These are phyloP conservation scores for Lycophotia porphyrea DNA, from an alignment of 2,888 invertebrate genomes.

Conservation along the genomic window DNA sequence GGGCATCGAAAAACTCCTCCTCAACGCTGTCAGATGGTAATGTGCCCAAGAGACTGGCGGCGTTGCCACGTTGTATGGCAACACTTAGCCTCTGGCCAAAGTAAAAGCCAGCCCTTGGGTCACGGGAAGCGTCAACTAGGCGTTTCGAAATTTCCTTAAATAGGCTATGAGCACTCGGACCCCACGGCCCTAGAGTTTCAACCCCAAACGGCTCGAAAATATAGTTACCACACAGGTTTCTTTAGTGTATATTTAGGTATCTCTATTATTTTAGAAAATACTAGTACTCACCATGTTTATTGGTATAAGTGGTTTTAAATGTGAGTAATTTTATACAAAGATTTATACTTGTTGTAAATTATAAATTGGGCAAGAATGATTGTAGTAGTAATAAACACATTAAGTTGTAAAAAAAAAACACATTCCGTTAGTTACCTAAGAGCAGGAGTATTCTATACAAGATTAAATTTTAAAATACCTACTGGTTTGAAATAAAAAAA, in stretches of 20 bases:
- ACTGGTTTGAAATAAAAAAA: background rate
- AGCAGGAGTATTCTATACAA: conserved; percentile 7
- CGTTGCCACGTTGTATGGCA: no score
- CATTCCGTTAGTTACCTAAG: conserved; percentile 34
- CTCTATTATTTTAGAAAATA: background rate
- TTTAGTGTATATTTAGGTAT: background rate
- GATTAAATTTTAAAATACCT: background rate
- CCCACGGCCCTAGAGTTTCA: no score
- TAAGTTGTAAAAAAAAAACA: conserved; percentile 26
- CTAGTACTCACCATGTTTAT: background rate
- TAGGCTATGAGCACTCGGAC: no score
- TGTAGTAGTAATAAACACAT: background rate
- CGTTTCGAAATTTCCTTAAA: no score
- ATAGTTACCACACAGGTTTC: no score
- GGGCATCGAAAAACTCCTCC: no score
- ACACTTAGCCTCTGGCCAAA: no score
- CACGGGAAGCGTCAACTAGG: no score
- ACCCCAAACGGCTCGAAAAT: no score
- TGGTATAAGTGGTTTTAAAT: background rate
- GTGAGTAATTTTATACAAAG: background rate
- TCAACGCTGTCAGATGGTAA: no score
- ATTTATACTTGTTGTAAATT: background rate
- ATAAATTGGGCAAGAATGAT: background rate
- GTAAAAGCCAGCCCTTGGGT: no score
- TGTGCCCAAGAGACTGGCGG: no score